These are phyloP conservation scores for Orthosia cruda DNA, from an alignment of 2,888 invertebrate genomes.

Conservation along the genomic window DNA sequence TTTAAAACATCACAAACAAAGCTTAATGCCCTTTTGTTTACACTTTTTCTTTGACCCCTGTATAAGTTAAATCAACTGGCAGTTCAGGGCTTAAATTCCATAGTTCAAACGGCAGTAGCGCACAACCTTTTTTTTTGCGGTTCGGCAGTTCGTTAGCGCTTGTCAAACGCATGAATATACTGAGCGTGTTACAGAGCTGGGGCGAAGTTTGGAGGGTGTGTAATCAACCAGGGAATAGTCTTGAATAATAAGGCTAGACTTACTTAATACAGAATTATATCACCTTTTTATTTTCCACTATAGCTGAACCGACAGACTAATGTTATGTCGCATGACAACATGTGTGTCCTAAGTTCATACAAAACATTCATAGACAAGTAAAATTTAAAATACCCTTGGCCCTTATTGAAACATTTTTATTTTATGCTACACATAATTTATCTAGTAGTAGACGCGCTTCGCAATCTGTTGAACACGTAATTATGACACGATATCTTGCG, in stretches of 20 bases:
- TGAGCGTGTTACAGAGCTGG: neutral
- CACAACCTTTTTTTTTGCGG: conserved; percentile 16
- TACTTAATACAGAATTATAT: too few relatives aligned
- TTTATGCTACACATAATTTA: too few relatives aligned
- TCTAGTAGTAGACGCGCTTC: too few relatives aligned
- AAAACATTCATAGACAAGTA: too few relatives aligned
- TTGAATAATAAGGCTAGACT: neutral
- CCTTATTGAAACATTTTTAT: too few relatives aligned
- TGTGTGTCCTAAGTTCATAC: too few relatives aligned
- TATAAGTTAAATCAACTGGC: conserved; percentile 13
- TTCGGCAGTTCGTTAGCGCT: conserved; percentile 17
- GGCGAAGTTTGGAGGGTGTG: neutral
- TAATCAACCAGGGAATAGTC: neutral
- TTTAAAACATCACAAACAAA: conserved; percentile 9
- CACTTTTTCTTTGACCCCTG: conserved; percentile 1
- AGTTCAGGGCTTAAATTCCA: conserved; percentile 18
- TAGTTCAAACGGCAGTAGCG: conserved; percentile 30
- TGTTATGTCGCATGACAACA: too few relatives aligned
- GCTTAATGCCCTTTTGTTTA: neutral
- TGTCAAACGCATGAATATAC: conserved; percentile 6
- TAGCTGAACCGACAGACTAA: too few relatives aligned
- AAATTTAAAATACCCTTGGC: too few relatives aligned
- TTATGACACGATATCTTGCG: too few relatives aligned
- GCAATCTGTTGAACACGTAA: too few relatives aligned
- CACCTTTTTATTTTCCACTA: too few relatives aligned